These are phyloP conservation scores for Dendronephthya gigantea DNA, from an alignment of 64 coral and sea anemone species.

Conservation along the genomic window DNA sequence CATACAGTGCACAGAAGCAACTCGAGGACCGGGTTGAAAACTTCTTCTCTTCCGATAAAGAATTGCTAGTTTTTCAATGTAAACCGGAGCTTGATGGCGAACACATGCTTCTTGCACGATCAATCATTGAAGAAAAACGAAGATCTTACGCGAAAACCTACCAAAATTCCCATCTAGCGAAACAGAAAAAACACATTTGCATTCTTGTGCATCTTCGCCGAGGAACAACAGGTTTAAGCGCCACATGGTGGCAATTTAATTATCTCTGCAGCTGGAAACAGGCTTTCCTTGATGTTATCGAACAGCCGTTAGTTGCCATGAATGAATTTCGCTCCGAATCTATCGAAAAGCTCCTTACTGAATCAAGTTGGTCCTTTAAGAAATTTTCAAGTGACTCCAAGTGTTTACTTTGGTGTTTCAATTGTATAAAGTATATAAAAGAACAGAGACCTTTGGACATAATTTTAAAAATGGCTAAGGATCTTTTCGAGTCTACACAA, in stretches of 20 bases:
- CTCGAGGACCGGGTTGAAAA: conserved; percentile 47
- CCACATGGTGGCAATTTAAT: conserved; percentile 50
- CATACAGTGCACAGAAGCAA: conserved; percentile 83
- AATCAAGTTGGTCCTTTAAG: neutral
- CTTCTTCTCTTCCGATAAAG: conserved; percentile 26
- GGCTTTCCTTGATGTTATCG: conserved; percentile 43
- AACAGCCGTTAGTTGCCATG: conserved; percentile 21
- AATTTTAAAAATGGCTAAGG: neutral
- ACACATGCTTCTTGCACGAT: conserved; percentile 75
- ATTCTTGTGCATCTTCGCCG: conserved; percentile 57
- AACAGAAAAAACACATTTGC: conserved; percentile 60
- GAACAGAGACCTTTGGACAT: neutral
- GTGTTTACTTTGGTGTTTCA: neutral
- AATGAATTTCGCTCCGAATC: conserved; percentile 9
- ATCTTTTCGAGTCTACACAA: neutral
- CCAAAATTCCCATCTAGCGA: neutral
- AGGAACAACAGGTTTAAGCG: neutral
- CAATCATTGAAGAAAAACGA: conserved; percentile 58
- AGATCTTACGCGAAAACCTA: conserved; percentile 27
- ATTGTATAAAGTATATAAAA: neutral
- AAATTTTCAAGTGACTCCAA: neutral
- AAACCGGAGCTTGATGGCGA: conserved; percentile 61
- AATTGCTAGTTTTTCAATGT: conserved; percentile 69
- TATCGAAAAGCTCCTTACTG: neutral
- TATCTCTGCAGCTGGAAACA: conserved; percentile 60